Base-by-base conservation (phyloP, 2,888 invertebrate genomes). In the Pterostichus niger region DNA sequence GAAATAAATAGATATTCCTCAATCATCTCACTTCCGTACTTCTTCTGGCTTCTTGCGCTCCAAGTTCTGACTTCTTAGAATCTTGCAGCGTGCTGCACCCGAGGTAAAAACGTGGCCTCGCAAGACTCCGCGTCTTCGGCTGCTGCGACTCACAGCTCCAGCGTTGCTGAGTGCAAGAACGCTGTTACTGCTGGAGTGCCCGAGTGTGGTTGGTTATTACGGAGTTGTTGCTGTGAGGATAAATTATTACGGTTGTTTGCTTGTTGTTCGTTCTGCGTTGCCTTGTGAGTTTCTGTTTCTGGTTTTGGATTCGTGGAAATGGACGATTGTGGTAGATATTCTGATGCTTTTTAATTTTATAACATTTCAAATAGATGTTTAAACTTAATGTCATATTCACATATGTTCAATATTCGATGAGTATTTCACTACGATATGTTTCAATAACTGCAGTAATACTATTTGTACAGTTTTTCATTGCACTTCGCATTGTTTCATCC, bases 191-290 rank as follows among this genome's bases (percentile, higher is more conserved):
- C 35, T 35, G 35, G 7, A 35, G 35, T 33, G 31, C 35, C 33
- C n/a, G 33, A 6, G n/a, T 64, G 64, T 64, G 33, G 40, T 24
- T 33, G 35, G 64, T 71, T 71, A 71, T 71, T 71, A 71, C 68
- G 13, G 10, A 15, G 56, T 40, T 40, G 40, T 40, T 71, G 68
- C 68, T 46, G 68, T 71, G 68, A 44, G 68, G 68, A 71, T 71
- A 71, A 71, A 71, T 71, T 71, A 71, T 71, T 71, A 71, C 44
- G 24, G 68, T 71, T 71, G 68, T 44, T 71, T 17, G 17, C 15
- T 71, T 71, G 68, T 56, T 56, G 52, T 13, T 40, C 40, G 40
- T 40, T 40, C 64, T 33, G n/a, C 35, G 31, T 40, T 64, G 64
- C 35, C n/a, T 40, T 40, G 40, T 40, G 9, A 40, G 40, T 52